A percentile compares a stretch with the other conserved stretches of the same genome.
Evolutionary conservation across 2,888 invertebrate species (phyloP).

Genomic region (Lasioglossum zephyrum): DNA sequence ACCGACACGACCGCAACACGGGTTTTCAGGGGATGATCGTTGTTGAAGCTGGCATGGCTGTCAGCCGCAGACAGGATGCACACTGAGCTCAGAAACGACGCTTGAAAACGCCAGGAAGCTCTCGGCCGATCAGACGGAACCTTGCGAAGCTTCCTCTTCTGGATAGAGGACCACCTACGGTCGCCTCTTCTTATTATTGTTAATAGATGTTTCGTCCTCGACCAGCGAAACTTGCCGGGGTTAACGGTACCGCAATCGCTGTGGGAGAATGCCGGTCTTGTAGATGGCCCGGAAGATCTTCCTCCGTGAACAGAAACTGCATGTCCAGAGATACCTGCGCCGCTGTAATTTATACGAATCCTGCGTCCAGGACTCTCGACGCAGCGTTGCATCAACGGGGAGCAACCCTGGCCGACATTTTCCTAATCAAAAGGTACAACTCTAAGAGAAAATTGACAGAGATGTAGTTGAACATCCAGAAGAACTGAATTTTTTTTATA

Average conservation of each 20-base stretch:
- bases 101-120: slow-evolving; percentile 49
- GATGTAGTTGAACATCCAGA: neutral
- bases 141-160: slow-evolving; percentile 35
- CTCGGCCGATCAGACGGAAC: slow-evolving; percentile 26
- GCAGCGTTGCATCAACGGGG: neutral
- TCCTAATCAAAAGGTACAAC: neutral
- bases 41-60: neutral
- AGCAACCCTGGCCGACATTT: neutral
- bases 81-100: neutral
- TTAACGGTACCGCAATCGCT: slow-evolving; percentile 76
- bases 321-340: slow-evolving; percentile 47
- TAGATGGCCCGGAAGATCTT: slow-evolving; percentile 73
- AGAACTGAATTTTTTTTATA: no score
- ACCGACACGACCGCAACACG: neutral
- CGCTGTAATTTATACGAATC: slow-evolving; percentile 37
- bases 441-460: neutral
- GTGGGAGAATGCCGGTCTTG: slow-evolving; percentile 73
- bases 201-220: slow-evolving; percentile 77
- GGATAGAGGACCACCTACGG: slow-evolving; percentile 67
- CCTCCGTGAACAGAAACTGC: slow-evolving; percentile 53
- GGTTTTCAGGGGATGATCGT: neutral
- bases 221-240: slow-evolving; percentile 70
- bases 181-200: slow-evolving; percentile 73
- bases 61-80: neutral
- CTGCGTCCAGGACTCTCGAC: neutral